Evolutionary conservation across 35 echinoderm and acorn worm species (phyloP), one percentile per base, ranked within the genome.

Genomic region (Apostichopus parvimensis): DNA sequence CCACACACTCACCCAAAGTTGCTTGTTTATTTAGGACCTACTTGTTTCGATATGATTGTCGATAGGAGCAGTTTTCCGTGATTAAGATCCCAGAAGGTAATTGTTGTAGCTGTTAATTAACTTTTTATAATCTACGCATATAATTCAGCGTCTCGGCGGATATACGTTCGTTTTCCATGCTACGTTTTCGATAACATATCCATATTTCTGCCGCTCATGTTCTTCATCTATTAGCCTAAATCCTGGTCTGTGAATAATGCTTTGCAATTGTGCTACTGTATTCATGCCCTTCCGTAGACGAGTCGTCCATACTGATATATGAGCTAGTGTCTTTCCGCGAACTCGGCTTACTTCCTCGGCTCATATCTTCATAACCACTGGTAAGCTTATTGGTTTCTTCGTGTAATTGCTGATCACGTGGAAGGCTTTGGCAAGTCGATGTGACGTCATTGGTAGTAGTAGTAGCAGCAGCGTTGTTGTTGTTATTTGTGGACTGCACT

Each of bases 301-400:
- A 75, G 20, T 58, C 81, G 8, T 59, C 81, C 81, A 84, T 84
- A 58, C 54, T 84, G 81, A 59, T 84, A 52, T 84, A 84, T 8
- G 81, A 60, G 57, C 57, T 84, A n/a, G 57, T 84, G 24, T 84
- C 81, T 1, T 59, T 56, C 23, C 81, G 4, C 9, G 55, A 58
- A 58, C 81, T 84, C 0, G 54, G 18, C 17, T 23, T 10, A 20
- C n/a, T 56, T 1, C 81, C 81, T 14, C 24, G 81, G 55, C 54
- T 84, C 81, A 84, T 84, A 23, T 84, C 81, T 84, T 84, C 81
- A n/a, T 84, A 84, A 7, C 81, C 79, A 56, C 34, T 82, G 71
- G 71, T 75, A 4, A n/a, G 17, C 14, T 18, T 17, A 59, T 8
- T 57, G n/a, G 6, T 59, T 54, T 82, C 81, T 58, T 75, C 71